Base-by-base conservation (phyloP, 1,140 invertebrate species). In the Saccostrea echinata region DNA sequence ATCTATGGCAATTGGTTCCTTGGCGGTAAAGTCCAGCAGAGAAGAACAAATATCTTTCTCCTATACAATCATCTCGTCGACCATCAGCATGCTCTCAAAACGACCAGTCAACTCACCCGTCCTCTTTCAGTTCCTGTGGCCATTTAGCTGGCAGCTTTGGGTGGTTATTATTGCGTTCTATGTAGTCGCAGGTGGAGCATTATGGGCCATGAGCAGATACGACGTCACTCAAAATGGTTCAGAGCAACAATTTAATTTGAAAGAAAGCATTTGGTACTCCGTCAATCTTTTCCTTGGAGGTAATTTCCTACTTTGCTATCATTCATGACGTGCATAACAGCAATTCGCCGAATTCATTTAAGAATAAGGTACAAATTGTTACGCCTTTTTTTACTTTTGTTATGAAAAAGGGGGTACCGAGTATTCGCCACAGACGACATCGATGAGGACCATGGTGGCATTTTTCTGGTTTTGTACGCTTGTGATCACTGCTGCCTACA, bases 181-280 rank as follows among this genome's bases (percentile, higher is more conserved):
- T 55, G 83, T 92, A 0, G 86, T 92, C 24, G 92, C 93, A 11
- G 92, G 92, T 18, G 51, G 91, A 1, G 89, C 91, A 0, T 88
- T 94, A 30, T 94, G 86, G 84, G 84, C 93, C 21, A 94, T 94
- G 92, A 91, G 89, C 52, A 90, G 89, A 27, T 94, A 92, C 71
- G 93, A 94, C 81, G 92, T 90, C 12, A 92, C 93, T 24, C 90
- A 92, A 71, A 68, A 82, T 27, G 84, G 81, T 24, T 87, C 91
- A 21, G 90, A 91, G 33, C 91, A 93, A 80, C 89, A 88, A 57
- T 94, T 94, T 90, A 92, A 93, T 87, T 87, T 94, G 12, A 93
- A 93, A 84, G 94, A 94, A 94, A 98, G 97, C 91, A 97, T 98
- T 92, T 99, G 98, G 98, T 99, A 98, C 93, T 97, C 98, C 0